phyloP scores from a whole-genome alignment of 2,113 vertebrate genomes.

The Aptenodytes forsteri region DNA sequence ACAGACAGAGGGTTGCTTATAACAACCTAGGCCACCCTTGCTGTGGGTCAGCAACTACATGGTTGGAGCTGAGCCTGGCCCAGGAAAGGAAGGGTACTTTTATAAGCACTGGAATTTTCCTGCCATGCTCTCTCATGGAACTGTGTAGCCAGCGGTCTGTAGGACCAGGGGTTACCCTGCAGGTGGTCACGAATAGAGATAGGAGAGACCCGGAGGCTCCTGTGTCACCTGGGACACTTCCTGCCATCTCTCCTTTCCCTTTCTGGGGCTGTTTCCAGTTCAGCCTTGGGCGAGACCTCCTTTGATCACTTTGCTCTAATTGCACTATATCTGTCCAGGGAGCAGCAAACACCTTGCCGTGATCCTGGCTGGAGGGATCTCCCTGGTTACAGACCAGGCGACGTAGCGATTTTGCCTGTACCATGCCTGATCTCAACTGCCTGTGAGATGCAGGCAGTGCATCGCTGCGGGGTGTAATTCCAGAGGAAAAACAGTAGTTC shows the following conservation, averaged over 20 bases:
- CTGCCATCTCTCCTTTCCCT: background rate
- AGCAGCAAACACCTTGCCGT: background rate
- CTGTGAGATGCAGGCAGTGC: background rate
- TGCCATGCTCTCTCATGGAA: background rate
- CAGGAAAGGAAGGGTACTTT: background rate
- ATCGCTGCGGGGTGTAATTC: rapidly evolving
- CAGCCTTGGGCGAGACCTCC: background rate
- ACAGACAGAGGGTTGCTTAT: too few species aligned
- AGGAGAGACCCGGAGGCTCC: background rate
- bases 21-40: background rate
- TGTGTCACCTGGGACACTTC: background rate
- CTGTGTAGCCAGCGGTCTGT: background rate
- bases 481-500: background rate
- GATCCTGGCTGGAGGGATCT: background rate
- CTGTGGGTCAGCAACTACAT: background rate
- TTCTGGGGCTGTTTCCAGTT: background rate
- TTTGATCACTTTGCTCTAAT: background rate
- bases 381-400: background rate
- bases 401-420: background rate
- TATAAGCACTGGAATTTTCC: background rate
- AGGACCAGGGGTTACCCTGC: background rate
- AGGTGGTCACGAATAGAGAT: background rate
- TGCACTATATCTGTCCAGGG: background rate
- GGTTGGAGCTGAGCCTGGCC: background rate
- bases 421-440: background rate